Evolutionary conservation across 1,140 invertebrate species (phyloP).

Genomic region (Oppia nitens): DNA sequence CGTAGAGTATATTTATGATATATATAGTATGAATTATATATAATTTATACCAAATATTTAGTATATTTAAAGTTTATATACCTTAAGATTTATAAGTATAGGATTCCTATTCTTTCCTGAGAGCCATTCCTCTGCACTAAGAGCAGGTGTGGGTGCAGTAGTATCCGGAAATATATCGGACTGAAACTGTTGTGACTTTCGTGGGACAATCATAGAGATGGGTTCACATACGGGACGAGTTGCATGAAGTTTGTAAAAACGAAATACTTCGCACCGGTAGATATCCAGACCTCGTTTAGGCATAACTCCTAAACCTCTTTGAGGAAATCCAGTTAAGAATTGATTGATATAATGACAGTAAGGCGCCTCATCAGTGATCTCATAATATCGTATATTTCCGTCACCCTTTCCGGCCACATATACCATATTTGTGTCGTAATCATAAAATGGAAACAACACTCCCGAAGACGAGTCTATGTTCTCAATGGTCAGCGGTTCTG

Average conservation of each 20-base stretch:
- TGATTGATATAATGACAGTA: slow-evolving; percentile 77
- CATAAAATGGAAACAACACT: slow-evolving; percentile 79
- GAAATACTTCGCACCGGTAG: slow-evolving; percentile 60
- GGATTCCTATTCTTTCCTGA: slow-evolving; percentile 62
- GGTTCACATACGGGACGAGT: slow-evolving; percentile 70
- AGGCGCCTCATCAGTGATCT: slow-evolving; percentile 64
- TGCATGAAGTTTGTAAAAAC: slow-evolving; percentile 83
- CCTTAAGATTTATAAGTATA: slow-evolving; percentile 53
- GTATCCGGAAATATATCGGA: slow-evolving; percentile 89
- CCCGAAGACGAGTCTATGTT: slow-evolving; percentile 81
- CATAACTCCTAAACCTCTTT: slow-evolving; percentile 76
- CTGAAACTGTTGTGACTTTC: slow-evolving; percentile 63
- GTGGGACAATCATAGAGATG: slow-evolving; percentile 81
- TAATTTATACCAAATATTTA: no score
- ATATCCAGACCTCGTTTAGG: slow-evolving; percentile 78
- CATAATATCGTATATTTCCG: slow-evolving; percentile 86
- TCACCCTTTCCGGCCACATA: slow-evolving; percentile 70
- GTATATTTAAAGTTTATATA: no score
- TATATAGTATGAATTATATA: no score
- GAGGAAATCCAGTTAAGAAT: slow-evolving; percentile 73
- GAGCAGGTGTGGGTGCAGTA: slow-evolving; percentile 53
- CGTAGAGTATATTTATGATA: no score
- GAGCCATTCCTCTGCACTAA: slow-evolving; percentile 74
- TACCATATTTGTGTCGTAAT: slow-evolving; percentile 74
- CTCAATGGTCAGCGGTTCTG: slow-evolving; percentile 52